Evolutionary conservation across 2,888 invertebrate genomes (phyloP), one percentile per base, ranked within the genome.

Genomic region (Hypolimnas misippus): DNA sequence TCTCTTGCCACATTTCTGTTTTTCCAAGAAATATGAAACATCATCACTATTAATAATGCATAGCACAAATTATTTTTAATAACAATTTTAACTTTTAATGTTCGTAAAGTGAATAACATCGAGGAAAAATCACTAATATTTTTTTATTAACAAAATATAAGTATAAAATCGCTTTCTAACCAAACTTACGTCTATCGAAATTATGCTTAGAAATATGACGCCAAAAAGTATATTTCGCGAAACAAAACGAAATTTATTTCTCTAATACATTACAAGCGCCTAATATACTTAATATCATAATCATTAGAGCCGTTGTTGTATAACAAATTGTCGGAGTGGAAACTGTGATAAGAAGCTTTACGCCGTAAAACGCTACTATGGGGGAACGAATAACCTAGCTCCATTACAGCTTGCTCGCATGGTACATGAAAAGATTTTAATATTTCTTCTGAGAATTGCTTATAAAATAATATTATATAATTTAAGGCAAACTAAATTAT

Each of bases 321-420:
- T 33, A 52, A 52, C 35, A 52, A 52, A 35, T 54, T 54, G 44
- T n/a, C 58, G 74, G 81, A 77, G 79, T 89, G 89, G 85, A 85
- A 88, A 80, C 76, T 51, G 73, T 74, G 89, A 89, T 89, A 89
- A 89, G 87, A 73, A 80, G 87, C 84, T 89, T 87, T 82, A 70
- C 74, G 75, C 74, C 81, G 83, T 88, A 86, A 88, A 86, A 84
- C 77, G 72, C 67, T 67, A 57, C 65, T 57, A 50, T 59, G 67
- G 66, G 72, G 71, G 66, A 73, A 55, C 51, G 65, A 67, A 67
- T 57, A 29, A 51, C 40, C 21, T 25, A 21, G 17, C 33, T 21
- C 17, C 10, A 46, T 25, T 33, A 17, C 19, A 10, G 25, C 19
- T 14, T 8, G 31, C 35, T 38, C n/a, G 2, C 12, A n/a, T n/a